Base-by-base conservation (phyloP, 2,797 vertebrate species). In the Tarsius wallacei region DNA sequence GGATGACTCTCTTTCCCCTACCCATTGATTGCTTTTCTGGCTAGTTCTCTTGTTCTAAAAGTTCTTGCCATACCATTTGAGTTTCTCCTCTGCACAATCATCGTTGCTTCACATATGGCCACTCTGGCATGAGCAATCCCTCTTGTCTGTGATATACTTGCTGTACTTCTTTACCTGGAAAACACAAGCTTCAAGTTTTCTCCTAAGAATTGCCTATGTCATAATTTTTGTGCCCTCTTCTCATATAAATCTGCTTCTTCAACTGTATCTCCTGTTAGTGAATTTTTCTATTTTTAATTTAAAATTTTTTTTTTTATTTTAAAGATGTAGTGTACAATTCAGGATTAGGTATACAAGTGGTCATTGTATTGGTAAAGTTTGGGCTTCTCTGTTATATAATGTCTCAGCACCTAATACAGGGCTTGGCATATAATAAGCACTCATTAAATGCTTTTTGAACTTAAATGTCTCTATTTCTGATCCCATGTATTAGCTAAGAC, bases 61-160 rank as follows among this genome's bases (percentile, higher is more conserved):
- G 31, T 53, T 63, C 49, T 55, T 33, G 14, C 11, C 13, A 0
- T 7, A 42, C 12, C 13, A 13, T 31, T 47, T 17, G 42, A 55
- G 7, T 55, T 87, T 73, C 16, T 13, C 19, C 55, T 42, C 21
- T 28, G 33, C 17, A 33, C 0, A 21, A 0, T 28, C 17, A 22
- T 49, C 33, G 4, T 61, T 64, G 5, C 17, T 76, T 85, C 63
- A 4, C 63, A 90, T 9, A 0, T 47, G 47, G 64, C 28, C 5
- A 15, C 6, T 6, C 51, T 22, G 12, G 19, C 3, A 42, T 0
- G 0, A 33, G 8, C 10, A 26, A 16, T 26, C 1, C 22, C 17
- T 80, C 19, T 47, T 77, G 4, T 70, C 51, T 28, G 10, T n/a
- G 81, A 57, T 10, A 22, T 3, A 11, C 7, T 24, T 28, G 7